phyloP scores from a whole-genome alignment of 2,113 vertebrate genomes.

The Eleginops maclovinus region DNA sequence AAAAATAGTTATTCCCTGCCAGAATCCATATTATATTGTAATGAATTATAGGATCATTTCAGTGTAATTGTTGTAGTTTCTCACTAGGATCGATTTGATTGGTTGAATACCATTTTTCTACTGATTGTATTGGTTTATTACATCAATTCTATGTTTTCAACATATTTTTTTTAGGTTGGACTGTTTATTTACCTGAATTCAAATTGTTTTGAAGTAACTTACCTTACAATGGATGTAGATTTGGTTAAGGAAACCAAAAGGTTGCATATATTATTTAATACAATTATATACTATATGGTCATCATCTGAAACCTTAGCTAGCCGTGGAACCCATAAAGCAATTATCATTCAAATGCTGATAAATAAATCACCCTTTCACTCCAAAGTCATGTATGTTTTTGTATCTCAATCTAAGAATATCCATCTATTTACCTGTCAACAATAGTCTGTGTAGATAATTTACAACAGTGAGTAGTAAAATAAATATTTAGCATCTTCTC shows the following conservation, averaged over 20 bases:
- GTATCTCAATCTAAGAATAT: slow-evolving; percentile 16
- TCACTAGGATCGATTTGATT: slow-evolving; percentile 30
- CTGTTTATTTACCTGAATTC: slow-evolving; percentile 1
- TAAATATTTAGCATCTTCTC: slow-evolving; percentile 68
- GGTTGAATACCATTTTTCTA: neutral
- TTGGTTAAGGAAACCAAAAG: neutral
- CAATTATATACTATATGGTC: neutral
- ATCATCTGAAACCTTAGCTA: slow-evolving; percentile 4
- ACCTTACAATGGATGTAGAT: neutral
- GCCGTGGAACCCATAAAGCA: neutral
- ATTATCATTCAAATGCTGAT: neutral
- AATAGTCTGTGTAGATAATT: slow-evolving; percentile 49
- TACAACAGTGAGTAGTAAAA: slow-evolving; percentile 19
- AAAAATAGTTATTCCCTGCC: slow-evolving; percentile 48
- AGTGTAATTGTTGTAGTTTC: slow-evolving; percentile 35
- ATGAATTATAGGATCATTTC: slow-evolving; percentile 50
- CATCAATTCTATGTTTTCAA: slow-evolving; percentile 28
- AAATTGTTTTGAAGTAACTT: neutral
- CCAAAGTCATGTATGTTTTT: slow-evolving; percentile 16
- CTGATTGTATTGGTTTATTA: slow-evolving; percentile 12
- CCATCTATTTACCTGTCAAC: slow-evolving; percentile 50
- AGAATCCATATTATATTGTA: slow-evolving; percentile 42
- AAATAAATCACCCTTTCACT: slow-evolving; percentile 16
- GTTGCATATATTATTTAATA: neutral
- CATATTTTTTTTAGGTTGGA: neutral